Evolutionary conservation across 2,113 vertebrate species (phyloP).

Genomic region (Ranitomeya variabilis): DNA sequence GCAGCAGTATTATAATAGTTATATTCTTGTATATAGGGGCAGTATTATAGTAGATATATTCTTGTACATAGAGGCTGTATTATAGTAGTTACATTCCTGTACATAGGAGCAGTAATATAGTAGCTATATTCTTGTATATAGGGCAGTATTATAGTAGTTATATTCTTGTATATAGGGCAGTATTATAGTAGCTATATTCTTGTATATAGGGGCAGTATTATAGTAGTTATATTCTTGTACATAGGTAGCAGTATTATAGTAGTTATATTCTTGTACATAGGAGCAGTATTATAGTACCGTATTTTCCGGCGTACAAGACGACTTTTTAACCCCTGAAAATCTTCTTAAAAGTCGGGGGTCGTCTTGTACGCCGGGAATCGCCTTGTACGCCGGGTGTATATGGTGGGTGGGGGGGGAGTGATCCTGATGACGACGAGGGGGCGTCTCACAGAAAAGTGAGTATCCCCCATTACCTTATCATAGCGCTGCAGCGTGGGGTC

Average conservation of each 20-base stretch:
- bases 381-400: too few species aligned
- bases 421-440: too few species aligned
- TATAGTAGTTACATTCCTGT: not conserved
- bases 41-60: not conserved
- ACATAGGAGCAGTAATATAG: not conserved
- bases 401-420: too few species aligned
- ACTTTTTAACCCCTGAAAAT: too few species aligned
- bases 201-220: not conserved
- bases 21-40: not conserved
- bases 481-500: too few species aligned
- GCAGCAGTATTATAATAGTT: not conserved
- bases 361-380: too few species aligned
- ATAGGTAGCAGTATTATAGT: not conserved
- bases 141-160: not conserved
- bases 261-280: not conserved
- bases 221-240: not conserved
- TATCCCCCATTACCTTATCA: too few species aligned
- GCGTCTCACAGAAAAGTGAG: too few species aligned
- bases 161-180: not conserved
- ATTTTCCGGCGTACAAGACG: too few species aligned
- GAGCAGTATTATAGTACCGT: not conserved
- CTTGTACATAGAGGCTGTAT: not conserved
- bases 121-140: not conserved
- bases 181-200: not conserved
- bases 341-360: too few species aligned